Conservation (phyloP, 92 coral and sea anemone species). For the Actinernus sp. region DNA sequence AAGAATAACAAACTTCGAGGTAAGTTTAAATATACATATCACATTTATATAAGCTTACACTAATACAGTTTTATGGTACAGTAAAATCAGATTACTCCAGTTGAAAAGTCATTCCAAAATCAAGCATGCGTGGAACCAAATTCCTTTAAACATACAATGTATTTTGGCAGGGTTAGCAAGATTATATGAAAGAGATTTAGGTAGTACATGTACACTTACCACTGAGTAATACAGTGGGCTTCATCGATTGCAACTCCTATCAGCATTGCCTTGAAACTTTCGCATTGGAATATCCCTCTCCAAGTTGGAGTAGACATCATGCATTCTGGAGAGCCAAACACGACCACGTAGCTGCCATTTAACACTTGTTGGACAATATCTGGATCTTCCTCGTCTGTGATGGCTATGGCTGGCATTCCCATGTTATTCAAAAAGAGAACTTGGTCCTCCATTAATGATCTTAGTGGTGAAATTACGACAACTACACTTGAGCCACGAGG, state of each 20-base stretch:
- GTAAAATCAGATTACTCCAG: no score
- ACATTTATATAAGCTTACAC: no score
- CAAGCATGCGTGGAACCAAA: no score
- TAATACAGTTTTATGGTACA: no score
- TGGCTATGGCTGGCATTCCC: constrained; percentile 65
- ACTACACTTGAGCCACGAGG: constrained; percentile 58
- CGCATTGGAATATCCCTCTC: constrained; percentile 7
- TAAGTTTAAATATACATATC: no score
- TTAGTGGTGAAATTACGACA: constrained; percentile 77
- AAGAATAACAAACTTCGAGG: no score
- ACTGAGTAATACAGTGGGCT: constrained; percentile 33
- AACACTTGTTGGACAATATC: constrained; percentile 69
- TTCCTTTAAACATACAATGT: no score
- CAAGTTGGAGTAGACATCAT: constrained; percentile 43
- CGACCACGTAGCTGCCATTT: constrained; percentile 63
- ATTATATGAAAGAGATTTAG: no score
- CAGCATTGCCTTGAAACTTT: constrained; percentile 11
- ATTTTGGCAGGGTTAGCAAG: no score
- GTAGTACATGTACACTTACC: no score
- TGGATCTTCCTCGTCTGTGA: constrained; percentile 64
- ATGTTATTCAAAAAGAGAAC: constrained; percentile 25
- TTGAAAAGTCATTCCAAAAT: no score
- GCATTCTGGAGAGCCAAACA: constrained; percentile 83
- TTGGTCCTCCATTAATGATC: constrained; percentile 77
- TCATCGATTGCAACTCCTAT: constrained; percentile 39